phyloP scores from a whole-genome alignment of 2,113 vertebrate genomes.

The Bubalus kerabau region DNA sequence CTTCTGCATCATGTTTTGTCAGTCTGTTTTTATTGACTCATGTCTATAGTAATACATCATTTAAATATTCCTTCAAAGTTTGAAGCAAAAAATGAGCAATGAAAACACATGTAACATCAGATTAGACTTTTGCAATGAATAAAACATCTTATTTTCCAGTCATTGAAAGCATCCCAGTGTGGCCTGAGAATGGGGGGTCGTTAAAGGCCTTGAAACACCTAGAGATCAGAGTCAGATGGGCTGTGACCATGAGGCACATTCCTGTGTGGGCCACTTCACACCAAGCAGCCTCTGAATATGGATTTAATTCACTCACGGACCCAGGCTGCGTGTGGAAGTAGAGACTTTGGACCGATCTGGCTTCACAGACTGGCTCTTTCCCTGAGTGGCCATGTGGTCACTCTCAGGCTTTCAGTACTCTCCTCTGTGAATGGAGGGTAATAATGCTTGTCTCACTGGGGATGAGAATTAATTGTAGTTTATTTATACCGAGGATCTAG shows the following conservation, averaged over 20 bases:
- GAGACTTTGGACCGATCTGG: no score
- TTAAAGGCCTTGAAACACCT: neutral
- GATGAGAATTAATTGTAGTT: neutral
- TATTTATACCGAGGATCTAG: neutral
- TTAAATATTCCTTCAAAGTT: neutral
- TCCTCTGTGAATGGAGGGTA: neutral
- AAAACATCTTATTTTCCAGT: neutral
- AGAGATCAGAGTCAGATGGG: neutral
- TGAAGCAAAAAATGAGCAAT: neutral
- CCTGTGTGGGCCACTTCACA: neutral
- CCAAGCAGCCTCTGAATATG: no score
- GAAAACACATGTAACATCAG: neutral
- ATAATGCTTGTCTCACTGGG: neutral
- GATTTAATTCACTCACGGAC: neutral
- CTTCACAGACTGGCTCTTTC: neutral
- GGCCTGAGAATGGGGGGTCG: neutral
- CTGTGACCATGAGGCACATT: neutral
- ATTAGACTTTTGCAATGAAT: neutral
- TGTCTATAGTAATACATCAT: neutral
- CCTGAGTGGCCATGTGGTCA: neutral
- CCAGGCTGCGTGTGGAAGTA: accelerated
- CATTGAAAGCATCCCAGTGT: neutral
- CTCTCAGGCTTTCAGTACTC: neutral
- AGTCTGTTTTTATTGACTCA: neutral
- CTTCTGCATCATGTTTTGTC: neutral